phyloP scores from a whole-genome alignment of 2,113 vertebrate genomes.

The Leucosticte australis region DNA sequence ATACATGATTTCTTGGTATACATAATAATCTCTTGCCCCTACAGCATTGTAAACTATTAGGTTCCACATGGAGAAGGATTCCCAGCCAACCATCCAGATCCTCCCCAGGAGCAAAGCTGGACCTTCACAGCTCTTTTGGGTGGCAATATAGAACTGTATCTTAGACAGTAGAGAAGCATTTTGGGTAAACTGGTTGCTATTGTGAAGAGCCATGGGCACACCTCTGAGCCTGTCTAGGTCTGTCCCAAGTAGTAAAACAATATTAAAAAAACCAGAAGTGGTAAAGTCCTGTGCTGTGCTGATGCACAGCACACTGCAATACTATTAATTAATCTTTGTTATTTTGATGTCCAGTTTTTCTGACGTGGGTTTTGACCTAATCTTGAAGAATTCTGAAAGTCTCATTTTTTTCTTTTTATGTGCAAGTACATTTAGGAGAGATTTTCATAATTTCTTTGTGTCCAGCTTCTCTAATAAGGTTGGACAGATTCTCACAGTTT shows the following conservation, averaged over 20 bases:
- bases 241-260: background rate
- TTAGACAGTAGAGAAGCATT: background rate
- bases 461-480: conserved; percentile 57
- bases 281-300: background rate
- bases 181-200: background rate
- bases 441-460: conserved; percentile 53
- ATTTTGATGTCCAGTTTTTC: background rate
- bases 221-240: background rate
- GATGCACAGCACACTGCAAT: background rate
- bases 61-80: background rate
- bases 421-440: conserved; percentile 26
- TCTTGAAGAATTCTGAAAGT: background rate
- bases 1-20: background rate
- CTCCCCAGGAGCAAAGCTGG: background rate
- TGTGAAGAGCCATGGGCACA: background rate
- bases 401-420: background rate
- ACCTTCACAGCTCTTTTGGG: background rate
- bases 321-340: conserved; percentile 13
- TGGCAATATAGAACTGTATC: background rate
- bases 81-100: background rate
- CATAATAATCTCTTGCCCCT: background rate
- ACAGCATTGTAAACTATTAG: background rate
- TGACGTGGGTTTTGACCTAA: background rate
- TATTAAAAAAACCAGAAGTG: background rate
- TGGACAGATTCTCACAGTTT: conserved; percentile 70